These are phyloP conservation scores for Scaptodrosophila latifasciaeformis DNA, from an alignment of 2,888 invertebrate species.

Conservation along the genomic window DNA sequence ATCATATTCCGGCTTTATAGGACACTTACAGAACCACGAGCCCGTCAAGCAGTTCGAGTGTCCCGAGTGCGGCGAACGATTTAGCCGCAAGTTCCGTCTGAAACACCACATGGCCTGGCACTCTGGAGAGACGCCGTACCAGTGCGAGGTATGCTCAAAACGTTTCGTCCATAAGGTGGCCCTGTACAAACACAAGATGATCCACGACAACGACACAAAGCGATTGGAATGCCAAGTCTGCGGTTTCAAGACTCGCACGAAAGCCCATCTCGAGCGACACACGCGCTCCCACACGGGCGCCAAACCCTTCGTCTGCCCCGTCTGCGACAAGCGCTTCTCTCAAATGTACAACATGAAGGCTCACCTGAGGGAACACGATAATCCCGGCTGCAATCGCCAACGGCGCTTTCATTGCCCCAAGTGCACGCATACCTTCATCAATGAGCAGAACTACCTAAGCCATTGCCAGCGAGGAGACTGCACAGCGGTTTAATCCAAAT, in stretches of 20 bases:
- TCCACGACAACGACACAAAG: constrained; percentile 62
- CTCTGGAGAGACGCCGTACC: constrained; percentile 56
- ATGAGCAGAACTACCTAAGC: constrained; percentile 51
- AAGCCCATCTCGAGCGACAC: constrained; percentile 76
- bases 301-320: constrained; percentile 56
- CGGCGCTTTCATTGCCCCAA: constrained; percentile 52
- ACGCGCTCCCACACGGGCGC: constrained; percentile 75
- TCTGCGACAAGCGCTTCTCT: constrained; percentile 61
- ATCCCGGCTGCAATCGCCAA: constrained; percentile 58
- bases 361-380: constrained; percentile 55
- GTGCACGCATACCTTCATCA: constrained; percentile 58
- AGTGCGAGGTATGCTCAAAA: constrained; percentile 58
- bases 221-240: constrained; percentile 69
- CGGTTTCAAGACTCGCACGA: constrained; percentile 74
- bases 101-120: constrained; percentile 67
- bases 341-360: constrained; percentile 66
- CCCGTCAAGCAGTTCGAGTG: constrained; percentile 58
- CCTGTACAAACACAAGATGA: constrained; percentile 61
- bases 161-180: constrained; percentile 63
- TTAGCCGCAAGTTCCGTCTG: constrained; percentile 52
- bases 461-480: constrained; percentile 52
- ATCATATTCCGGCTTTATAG: constrained; percentile 59
- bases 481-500: constrained; percentile 33
- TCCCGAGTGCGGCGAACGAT: constrained; percentile 57
- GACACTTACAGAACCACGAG: constrained; percentile 56